Conservation (phyloP, 2,113 vertebrate species). For the Eurystomus gularis region DNA sequence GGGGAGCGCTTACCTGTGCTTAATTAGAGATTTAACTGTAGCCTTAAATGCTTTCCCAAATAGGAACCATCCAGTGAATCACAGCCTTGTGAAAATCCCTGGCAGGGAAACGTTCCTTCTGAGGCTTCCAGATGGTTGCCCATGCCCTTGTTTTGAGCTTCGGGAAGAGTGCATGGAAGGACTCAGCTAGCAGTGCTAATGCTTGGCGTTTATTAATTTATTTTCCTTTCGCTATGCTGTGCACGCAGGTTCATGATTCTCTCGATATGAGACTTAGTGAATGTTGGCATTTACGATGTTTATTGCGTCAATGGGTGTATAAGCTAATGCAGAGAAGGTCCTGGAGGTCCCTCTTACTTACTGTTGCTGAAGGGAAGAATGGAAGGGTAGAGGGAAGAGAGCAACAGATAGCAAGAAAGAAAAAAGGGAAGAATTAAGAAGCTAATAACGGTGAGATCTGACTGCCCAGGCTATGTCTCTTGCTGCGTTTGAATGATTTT, state of each 20-base stretch:
- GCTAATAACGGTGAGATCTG: constrained; percentile 45
- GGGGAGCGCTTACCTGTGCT: background rate
- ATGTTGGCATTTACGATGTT: constrained; percentile 15
- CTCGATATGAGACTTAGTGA: background rate
- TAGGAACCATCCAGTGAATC: constrained; percentile 1
- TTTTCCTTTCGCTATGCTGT: background rate
- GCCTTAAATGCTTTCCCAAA: background rate
- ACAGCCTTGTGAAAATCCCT: constrained; percentile 35
- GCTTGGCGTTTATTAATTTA: background rate
- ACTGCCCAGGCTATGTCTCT: constrained; percentile 54
- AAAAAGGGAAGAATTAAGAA: constrained; percentile 27
- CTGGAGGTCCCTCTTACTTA: constrained; percentile 48
- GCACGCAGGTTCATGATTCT: background rate
- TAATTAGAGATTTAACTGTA: background rate
- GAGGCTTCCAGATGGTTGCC: constrained; percentile 50
- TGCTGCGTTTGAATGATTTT: constrained; percentile 74
- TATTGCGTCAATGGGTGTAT: background rate
- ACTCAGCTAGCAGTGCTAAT: background rate
- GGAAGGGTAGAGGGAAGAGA: background rate
- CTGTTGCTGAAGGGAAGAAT: constrained; percentile 41
- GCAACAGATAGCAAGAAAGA: background rate
- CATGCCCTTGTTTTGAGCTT: constrained; percentile 46
- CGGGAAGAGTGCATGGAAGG: background rate
- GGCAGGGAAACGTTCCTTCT: background rate
- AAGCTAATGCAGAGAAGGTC: constrained; percentile 35